Base-by-base conservation (phyloP, 1,140 invertebrate genomes). In the Cylas formicarius region DNA sequence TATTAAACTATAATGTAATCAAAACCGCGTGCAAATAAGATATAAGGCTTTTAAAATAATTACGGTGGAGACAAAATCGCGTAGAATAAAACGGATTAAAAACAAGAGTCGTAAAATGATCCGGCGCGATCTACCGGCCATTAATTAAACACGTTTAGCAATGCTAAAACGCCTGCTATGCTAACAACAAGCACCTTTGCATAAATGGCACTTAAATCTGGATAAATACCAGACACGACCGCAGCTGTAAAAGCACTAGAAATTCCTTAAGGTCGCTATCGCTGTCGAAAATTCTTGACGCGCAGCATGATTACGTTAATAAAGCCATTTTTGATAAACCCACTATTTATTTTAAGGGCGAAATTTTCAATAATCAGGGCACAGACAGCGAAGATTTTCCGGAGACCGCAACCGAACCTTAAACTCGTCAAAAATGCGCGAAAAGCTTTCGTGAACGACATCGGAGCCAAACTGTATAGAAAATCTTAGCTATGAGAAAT, bases 181-280 rank as follows among this genome's bases (percentile, higher is more conserved):
- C 34, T 37, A 29, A 16, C 24, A 45, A 27, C 23, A 28, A 26
- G 9, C 42, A 37, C 34, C 43, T 45, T 37, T 45, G 34, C 43
- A 45, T 45, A 45, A 45, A 45, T 45, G 24, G 34, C 43, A 37
- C 34, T 45, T 45, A 45, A 45, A 37, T 37, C 21, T 45, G 43
- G 36, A 37, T 45, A 37, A 45, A 45, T 35, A 45, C 17, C 33
- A 37, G 23, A 22, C 22, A 31, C 10, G 21, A 35, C 43, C 33
- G 38, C 34, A 1, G 33, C 43, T 37, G 24, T 37, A 29, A 22
- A 45, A n/a, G n/a, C 27, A 20, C 22, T 31, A 31, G 17, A 31
- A 31, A 31, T 31, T 7, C 17, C 11, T 31, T 16, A 31, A n/a
- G n/a, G n/a, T n/a, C n/a, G n/a, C n/a, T n/a, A n/a, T n/a, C n/a